These are phyloP conservation scores for Anthopleura sola DNA, from an alignment of 64 coral and sea anemone genomes.

Conservation along the genomic window DNA sequence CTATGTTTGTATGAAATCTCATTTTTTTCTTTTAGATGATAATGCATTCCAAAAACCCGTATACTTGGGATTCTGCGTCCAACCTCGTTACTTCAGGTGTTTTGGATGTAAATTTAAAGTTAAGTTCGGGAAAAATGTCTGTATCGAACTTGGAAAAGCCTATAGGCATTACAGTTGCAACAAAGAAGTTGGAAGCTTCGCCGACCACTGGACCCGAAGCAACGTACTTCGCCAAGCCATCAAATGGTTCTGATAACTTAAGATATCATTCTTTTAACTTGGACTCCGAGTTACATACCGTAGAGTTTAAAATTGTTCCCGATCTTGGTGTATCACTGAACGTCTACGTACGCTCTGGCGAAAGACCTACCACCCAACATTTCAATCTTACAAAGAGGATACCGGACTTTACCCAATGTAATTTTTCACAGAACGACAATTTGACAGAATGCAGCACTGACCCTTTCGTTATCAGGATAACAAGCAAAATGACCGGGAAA, in stretches of 20 bases:
- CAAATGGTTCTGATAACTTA: not conserved
- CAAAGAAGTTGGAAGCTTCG: not conserved
- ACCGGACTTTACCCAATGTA: not conserved
- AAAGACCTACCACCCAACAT: conserved; percentile 25
- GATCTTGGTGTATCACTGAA: not conserved
- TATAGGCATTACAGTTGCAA: not conserved
- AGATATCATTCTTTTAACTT: conserved; percentile 33
- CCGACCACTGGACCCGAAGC: not conserved
- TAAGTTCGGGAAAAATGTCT: not conserved
- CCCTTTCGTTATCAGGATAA: conserved; percentile 7
- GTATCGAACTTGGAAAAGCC: not conserved
- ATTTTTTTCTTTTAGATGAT: conserved; percentile 11
- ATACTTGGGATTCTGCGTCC: conserved; percentile 5
- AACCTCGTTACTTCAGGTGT: not conserved
- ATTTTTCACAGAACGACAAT: not conserved
- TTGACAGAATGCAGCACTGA: not conserved
- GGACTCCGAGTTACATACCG: conserved; percentile 8
- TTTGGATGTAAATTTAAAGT: not conserved
- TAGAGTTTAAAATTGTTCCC: conserved; percentile 22
- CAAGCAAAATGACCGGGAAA: conserved; percentile 30
- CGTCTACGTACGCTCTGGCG: conserved; percentile 13
- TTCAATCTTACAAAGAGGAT: conserved; percentile 12
- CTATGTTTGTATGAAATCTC: not conserved
- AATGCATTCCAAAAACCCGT: not conserved
- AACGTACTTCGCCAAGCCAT: conserved; percentile 1